Evolutionary conservation across 2,113 vertebrate genomes (phyloP).

Genomic region (Symphodus melops): DNA sequence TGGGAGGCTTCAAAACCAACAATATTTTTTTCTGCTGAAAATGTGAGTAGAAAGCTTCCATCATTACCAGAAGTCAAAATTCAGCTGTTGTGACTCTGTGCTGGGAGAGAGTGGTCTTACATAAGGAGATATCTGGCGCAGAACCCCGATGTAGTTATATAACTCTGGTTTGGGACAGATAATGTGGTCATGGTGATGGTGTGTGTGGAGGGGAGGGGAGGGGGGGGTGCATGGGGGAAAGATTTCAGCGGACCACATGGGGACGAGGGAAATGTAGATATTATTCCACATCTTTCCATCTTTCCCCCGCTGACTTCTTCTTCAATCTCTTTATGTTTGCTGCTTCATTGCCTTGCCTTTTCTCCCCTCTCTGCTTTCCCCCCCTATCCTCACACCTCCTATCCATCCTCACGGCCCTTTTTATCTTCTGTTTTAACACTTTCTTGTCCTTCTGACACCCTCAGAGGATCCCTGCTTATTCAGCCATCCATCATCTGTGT

Average conservation of each 20-base stretch:
- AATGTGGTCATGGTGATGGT: conserved; percentile 37
- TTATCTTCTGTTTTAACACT: background rate
- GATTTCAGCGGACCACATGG: conserved; percentile 22
- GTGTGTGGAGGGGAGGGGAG: background rate
- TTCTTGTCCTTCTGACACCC: background rate
- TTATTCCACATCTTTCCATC: background rate
- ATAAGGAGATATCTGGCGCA: conserved; percentile 54
- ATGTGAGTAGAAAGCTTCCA: conserved; percentile 10
- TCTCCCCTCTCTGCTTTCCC: background rate
- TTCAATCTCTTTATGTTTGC: no score
- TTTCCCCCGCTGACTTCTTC: background rate
- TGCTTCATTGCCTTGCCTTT: background rate
- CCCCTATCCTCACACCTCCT: background rate
- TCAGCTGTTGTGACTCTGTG: conserved; percentile 7
- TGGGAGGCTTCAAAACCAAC: no score
- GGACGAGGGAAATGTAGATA: background rate
- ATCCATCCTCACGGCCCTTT: background rate
- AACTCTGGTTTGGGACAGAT: conserved; percentile 66
- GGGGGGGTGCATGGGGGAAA: background rate
- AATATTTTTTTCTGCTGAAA: background rate
- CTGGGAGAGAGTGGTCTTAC: conserved; percentile 43
- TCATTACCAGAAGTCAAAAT: conserved; percentile 30
- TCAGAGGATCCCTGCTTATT: background rate
- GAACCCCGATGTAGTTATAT: conserved; percentile 49
- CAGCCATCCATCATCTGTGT: conserved; percentile 17